Evolutionary conservation across 2,888 invertebrate species (phyloP), one percentile per base, ranked within the genome.

Genomic region (Steinernema carpocapsae): DNA sequence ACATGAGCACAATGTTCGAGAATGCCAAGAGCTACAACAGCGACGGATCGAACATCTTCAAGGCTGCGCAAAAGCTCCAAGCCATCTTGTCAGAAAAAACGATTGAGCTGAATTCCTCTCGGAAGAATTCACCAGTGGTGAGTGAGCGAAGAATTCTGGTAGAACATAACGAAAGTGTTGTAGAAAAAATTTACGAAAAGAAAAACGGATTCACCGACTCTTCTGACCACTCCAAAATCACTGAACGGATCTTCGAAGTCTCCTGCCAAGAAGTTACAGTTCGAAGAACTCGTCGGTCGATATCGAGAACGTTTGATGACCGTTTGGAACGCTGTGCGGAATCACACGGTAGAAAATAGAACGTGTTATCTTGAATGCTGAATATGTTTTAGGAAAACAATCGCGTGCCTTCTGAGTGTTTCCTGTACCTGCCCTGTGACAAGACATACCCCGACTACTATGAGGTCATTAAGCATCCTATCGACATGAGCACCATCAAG

Each of bases 391-490:
- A 88, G 59, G 83, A 91, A 92, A 91, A 92, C 83, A 94, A 93
- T 0, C 91, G 97, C 17, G 92, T 93, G 83, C 93, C 95, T 0
- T 93, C 95, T 90, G 90, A 94, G 74, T 91, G 94, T 83, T 99
- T 99, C 88, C 93, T 97, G 93, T 94, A 95, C 88, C 94, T 96
- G 86, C 97, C 99, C 0, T 94, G 94, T 37, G 93, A 93, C 88
- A 94, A 95, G 87, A 90, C 92, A 78, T 96, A 96, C 89, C 94
- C 97, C 0, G 97, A 97, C 89, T 99, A 99, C 88, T 99, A 96
- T 89, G 93, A 93, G 83, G 94, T 94, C 87, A 97, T 99, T 72
- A 94, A 94, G 87, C 93, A 94, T 87, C 97, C 97, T 0, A 92
- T 99, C 80, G 95, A 97, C 0, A 89, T 99, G 87, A 92, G 93